Evolutionary conservation across 30 jellyfish, hydroid and myxozoan species (phyloP).

Genomic region (Turritopsis rubra): DNA sequence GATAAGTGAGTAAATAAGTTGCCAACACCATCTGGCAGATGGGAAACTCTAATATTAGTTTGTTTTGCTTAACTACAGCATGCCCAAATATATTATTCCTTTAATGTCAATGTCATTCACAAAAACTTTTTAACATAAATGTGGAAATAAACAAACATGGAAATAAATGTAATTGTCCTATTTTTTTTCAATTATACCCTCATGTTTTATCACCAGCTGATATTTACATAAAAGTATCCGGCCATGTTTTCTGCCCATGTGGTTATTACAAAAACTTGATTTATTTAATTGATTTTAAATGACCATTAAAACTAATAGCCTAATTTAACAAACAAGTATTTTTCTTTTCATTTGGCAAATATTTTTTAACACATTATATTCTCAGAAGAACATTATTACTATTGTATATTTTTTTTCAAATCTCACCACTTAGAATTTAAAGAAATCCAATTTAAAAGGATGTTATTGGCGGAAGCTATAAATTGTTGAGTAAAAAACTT

Average conservation of each 20-base stretch:
- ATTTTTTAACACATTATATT: neutral
- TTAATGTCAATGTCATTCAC: neutral
- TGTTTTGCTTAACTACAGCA: neutral
- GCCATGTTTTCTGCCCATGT: neutral
- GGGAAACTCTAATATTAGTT: neutral
- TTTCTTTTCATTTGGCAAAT: neutral
- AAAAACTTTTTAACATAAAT: neutral
- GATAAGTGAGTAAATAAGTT: neutral
- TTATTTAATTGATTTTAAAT: neutral
- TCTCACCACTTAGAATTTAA: neutral
- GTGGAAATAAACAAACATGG: neutral
- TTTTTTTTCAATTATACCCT: neutral
- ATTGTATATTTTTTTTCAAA: no score
- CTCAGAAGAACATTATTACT: neutral
- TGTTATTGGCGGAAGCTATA: neutral
- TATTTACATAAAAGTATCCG: neutral
- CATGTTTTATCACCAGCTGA: neutral
- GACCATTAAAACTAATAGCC: neutral
- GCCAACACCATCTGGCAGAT: neutral
- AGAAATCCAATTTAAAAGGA: neutral
- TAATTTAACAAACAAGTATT: neutral
- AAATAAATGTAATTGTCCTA: no score
- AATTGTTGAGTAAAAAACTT: no score
- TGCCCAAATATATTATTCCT: neutral
- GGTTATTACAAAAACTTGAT: neutral